These are phyloP conservation scores for Conus ventricosus DNA, from an alignment of 1,140 invertebrate genomes.

Conservation along the genomic window DNA sequence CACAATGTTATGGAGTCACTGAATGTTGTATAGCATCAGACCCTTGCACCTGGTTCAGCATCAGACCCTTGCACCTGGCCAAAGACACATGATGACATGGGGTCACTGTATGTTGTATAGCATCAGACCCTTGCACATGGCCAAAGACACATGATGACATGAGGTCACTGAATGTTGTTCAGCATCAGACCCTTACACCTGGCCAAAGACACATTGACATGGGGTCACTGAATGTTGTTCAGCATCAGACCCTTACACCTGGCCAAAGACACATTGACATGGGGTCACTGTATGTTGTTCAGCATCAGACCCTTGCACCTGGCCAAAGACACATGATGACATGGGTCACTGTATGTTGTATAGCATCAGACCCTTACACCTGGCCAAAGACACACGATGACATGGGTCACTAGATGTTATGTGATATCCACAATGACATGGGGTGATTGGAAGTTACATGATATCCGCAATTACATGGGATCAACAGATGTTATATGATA, in stretches of 20 bases:
- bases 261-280: slow-evolving; percentile 64
- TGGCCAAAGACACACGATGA: slow-evolving; percentile 64
- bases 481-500: too few relatives aligned
- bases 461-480: not conserved
- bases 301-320: slow-evolving; percentile 27
- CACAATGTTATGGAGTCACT: too few relatives aligned
- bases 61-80: slow-evolving; percentile 84
- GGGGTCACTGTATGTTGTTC: not conserved
- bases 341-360: too few relatives aligned
- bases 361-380: too few relatives aligned
- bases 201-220: not conserved
- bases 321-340: slow-evolving; percentile 61
- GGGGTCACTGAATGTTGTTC: slow-evolving; percentile 30
- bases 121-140: slow-evolving; percentile 62
- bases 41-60: too few relatives aligned
- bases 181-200: too few relatives aligned
- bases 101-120: not conserved
- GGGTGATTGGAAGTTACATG: not conserved
- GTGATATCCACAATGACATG: slow-evolving; percentile 78
- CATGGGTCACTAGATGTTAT: too few relatives aligned
- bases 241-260: slow-evolving; percentile 87
- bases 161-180: too few relatives aligned
- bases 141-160: not conserved
- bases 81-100: not conserved
- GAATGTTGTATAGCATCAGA: too few relatives aligned